Evolutionary conservation across 53 echinoderm and acorn worm genomes (phyloP), one percentile per base, ranked within the genome.

Genomic region (Crossaster papposus): DNA sequence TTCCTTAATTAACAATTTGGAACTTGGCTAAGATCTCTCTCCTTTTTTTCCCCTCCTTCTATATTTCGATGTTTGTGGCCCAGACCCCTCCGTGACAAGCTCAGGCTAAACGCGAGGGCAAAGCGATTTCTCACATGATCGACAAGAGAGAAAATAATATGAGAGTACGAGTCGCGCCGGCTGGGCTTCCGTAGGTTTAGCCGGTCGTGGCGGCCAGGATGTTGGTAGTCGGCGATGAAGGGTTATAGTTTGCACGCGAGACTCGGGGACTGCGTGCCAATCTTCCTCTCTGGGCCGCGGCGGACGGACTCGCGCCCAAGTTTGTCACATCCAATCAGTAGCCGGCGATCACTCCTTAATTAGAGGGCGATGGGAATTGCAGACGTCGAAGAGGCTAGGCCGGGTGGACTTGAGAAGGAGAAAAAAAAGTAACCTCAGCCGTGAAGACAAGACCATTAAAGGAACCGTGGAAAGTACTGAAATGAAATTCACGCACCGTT

Each of bases 81-180:
- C 28, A 28, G 9, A 26, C 24, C 68, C 24, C 68, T 26, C 68
- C 68, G 68, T 68, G 68, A 28, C 28, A 68, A 68, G 28, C 68
- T 28, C 24, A 6, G 12, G 79, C 52, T 79, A 28, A 33, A 54
- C 54, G 30, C 30, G 64, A 32, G 28, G 28, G 64, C 11, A 82
- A 82, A 82, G 82, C 64, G 65, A 82, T 82, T 82, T 82, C 54
- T 82, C 82, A 82, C 82, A 82, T 82, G 84, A 84, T 30, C 6
- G 18, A 44, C 6, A 44, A 44, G 44, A 9, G 51, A 53, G 12
- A 52, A 30, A n/a, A 28, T 26, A 52, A 72, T 35, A 31, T 17
- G 52, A 52, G 50, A 84, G 72, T 28, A 26, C 52, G 17, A 70
- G 84, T 30, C 30, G 31, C 15, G 23, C 71, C n/a, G n/a, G n/a